Evolutionary conservation across 1,140 invertebrate species (phyloP), one percentile per base, ranked within the genome.

Genomic region (Cephus cinctus): DNA sequence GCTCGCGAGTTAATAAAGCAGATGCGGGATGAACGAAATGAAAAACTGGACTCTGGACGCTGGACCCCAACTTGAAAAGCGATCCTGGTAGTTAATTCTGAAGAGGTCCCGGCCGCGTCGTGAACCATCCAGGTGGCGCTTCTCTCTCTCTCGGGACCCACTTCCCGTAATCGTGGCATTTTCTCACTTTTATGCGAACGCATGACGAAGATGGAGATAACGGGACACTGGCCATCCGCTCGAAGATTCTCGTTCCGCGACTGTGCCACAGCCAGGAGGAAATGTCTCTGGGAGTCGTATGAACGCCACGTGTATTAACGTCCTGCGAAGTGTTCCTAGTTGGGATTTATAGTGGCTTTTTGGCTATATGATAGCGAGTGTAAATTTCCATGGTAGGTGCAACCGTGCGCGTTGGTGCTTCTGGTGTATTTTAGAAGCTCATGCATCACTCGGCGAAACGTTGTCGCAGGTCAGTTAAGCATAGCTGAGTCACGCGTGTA

Each of bases 91-190:
- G 61, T 69, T 68, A 70, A 69, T 67, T 60, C 52, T 47, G 47
- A 59, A 64, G 46, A 67, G 56, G 56, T 67, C 67, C 58, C 64
- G 41, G 20, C 54, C 54, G 63, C 56, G 53, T 67, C 65, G 53
- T 67, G 61, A 57, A 47, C 55, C 41, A 50, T 50, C 54, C 49
- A 34, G 27, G 38, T 42, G 43, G 34, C 18, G n/a, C n/a, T n/a
- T n/a, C n/a, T n/a, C 20, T 27, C 48, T 51, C 57, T 47, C 57
- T 42, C 42, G 54, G 50, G 57, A 50, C 51, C 46, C 48, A 43
- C 55, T 63, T 34, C 23, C 50, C 41, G 57, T 68, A 68, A 68
- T 66, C 62, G 65, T 34, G 47, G 53, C 58, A 50, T 66, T 68
- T 68, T 65, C 63, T 68, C 65, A 66, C 57, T 63, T 58, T 67